Base-by-base conservation (phyloP, 2,888 invertebrate genomes). In the Diploptera punctata region DNA sequence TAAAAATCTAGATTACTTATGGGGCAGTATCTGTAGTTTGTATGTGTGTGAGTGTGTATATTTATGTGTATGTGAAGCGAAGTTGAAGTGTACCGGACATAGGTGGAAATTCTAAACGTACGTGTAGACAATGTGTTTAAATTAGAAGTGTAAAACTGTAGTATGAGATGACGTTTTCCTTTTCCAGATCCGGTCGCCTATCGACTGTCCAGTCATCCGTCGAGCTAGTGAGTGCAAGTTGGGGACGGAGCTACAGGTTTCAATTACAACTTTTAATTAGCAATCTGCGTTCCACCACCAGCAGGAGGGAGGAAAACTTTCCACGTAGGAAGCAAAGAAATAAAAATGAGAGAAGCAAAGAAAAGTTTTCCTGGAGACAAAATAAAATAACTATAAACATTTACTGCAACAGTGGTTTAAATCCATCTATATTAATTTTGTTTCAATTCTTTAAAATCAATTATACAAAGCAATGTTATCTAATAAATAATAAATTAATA, bases 211-310 rank as follows among this genome's bases (percentile, higher is more conserved):
- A n/a, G 57, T 29, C 10, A 13, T 7, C 57, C 26, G 57, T 57
- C 57, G 29, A 26, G 26, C 24, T n/a, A 5, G 33, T 33, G 33
- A 10, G 26, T 29, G 52, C 10, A 21, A 19, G 52, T n/a, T n/a
- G 21, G 47, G 26, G 57, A 24, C 29, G 57, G 24, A 16, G 21
- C 29, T 65, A 24, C 65, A 65, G 65, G 65, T 65, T 65, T 65
- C 65, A 65, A 65, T 65, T 65, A 65, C 65, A 65, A 65, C 65
- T 65, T 65, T 65, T 65, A 65, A 65, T 65, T 65, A 65, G 65
- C 65, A 65, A 65, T 65, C 65, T 44, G 65, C 44, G 26, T 44
- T n/a, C 26, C 44, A 44, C n/a, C n/a, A 24, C 33, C n/a, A 57
- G 21, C 26, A 19, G 29, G 47, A 44, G 29, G 10, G 44, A 29